Evolutionary conservation across 2,888 invertebrate species (phyloP), one percentile per base, ranked within the genome.

Genomic region (Gastracanthus pulcherrimus): DNA sequence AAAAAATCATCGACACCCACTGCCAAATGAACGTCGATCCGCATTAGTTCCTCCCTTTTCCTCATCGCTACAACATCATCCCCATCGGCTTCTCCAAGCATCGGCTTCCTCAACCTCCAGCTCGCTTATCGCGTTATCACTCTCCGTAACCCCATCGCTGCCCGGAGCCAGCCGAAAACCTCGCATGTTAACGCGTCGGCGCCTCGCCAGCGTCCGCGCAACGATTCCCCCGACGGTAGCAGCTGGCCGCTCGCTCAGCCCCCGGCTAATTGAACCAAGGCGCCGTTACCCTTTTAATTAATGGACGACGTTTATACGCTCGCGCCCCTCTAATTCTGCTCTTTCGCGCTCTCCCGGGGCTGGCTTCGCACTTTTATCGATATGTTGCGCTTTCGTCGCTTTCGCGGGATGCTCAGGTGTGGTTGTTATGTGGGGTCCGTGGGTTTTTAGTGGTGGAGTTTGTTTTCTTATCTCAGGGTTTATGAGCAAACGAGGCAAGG

Each of bases 221-320:
- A n/a, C n/a, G 60, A 72, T 60, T 55, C 31, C 55, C 55, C 26
- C 26, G 55, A 55, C 55, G n/a, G n/a, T n/a, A n/a, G n/a, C n/a
- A 55, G 34, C 60, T 60, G 29, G 26, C 26, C 31, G 62, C 62
- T 19, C 34, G 16, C 9, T 34, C 23, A 23, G 72, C 41, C 45
- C 38, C 38, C 26, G 80, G 48, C 74, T 80, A 80, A 80, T 75
- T 75, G 60, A 80, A 69, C 60, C 69, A 38, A 29, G 23, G 38
- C 13, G 66, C 13, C n/a, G 6, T 19, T 62, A 41, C 29, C 51
- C 51, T 76, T 80, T 70, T 80, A 75, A 80, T 80, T 75, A 75
- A 80, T 70, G 64, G 29, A n/a, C 64, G 70, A 75, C 64, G 70
- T 64, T 75, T 70, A 80, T 64, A 26, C 26, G 34, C 45, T 26